Conservation (phyloP, 1,140 invertebrate species). For the Steinernema feltiae region DNA sequence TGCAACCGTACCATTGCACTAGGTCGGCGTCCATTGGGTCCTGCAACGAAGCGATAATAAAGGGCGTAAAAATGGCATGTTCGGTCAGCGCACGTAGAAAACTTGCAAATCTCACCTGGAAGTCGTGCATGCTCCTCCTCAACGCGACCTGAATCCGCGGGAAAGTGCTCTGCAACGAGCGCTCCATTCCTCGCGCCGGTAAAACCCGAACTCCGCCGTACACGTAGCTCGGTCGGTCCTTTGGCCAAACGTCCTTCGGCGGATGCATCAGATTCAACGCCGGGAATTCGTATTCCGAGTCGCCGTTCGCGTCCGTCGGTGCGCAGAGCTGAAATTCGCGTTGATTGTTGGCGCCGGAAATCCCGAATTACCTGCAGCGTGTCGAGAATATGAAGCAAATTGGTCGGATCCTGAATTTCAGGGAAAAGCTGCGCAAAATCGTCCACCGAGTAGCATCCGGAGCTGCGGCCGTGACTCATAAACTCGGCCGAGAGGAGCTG, state of each 20-base stretch:
- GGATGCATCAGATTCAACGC: constrained; percentile 72
- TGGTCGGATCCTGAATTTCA: constrained; percentile 68
- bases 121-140: constrained; percentile 64
- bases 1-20: constrained; percentile 74
- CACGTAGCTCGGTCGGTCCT: constrained; percentile 64
- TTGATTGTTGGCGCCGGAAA: background rate
- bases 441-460: constrained; percentile 70
- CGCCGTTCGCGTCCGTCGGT: constrained; percentile 70
- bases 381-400: constrained; percentile 68
- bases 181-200: constrained; percentile 54
- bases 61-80: background rate
- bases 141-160: constrained; percentile 65
- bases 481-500: constrained; percentile 69
- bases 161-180: constrained; percentile 53
- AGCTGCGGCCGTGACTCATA: constrained; percentile 65
- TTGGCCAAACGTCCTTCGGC: constrained; percentile 70
- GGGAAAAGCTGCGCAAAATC: constrained; percentile 73
- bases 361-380: constrained; percentile 61
- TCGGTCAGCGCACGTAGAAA: background rate
- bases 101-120: constrained; percentile 56
- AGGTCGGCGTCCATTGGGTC: constrained; percentile 65
- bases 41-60: constrained; percentile 34
- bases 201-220: constrained; percentile 65
- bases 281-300: constrained; percentile 75
- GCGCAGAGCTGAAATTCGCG: constrained; percentile 64